Percentiles rank a stretch among this genome's conserved stretches.
Evolutionary conservation across 2,113 vertebrate genomes (phyloP).

Genomic region (Tychaedon coryphoeus): DNA sequence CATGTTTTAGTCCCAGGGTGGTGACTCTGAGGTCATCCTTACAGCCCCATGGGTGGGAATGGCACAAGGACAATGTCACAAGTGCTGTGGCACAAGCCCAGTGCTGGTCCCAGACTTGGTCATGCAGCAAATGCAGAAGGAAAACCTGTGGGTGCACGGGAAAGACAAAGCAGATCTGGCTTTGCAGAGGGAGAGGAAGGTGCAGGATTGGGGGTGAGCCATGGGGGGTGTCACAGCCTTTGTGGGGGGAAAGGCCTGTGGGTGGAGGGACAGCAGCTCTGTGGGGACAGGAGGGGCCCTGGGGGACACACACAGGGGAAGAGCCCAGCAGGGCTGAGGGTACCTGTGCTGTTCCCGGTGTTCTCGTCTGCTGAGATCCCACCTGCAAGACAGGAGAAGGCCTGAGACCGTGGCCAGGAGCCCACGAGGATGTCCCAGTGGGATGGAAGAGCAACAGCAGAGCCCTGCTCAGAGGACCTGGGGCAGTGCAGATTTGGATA

Average conservation of each 20-base stretch:
- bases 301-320: accelerated
- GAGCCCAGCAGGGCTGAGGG: not conserved
- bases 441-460: not conserved
- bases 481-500: accelerated
- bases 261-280: not conserved
- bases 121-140: accelerated
- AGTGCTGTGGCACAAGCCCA: not conserved
- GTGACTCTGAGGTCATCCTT: not conserved
- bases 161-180: accelerated
- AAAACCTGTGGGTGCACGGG: not conserved
- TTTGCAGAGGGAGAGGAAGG: not conserved
- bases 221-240: not conserved
- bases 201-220: not conserved
- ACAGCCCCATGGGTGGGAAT: accelerated
- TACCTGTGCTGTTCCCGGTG: not conserved
- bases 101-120: not conserved
- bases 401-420: not conserved
- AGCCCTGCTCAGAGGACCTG: not conserved
- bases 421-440: not conserved
- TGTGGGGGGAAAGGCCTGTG: not conserved
- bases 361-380: not conserved
- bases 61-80: not conserved
- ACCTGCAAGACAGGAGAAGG: slow-evolving; percentile 23
- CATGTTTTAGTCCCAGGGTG: not conserved
- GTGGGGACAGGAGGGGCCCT: not conserved